Evolutionary conservation across 2,113 vertebrate species (phyloP), one percentile per base, ranked within the genome.

Genomic region (Donacobius atricapilla): DNA sequence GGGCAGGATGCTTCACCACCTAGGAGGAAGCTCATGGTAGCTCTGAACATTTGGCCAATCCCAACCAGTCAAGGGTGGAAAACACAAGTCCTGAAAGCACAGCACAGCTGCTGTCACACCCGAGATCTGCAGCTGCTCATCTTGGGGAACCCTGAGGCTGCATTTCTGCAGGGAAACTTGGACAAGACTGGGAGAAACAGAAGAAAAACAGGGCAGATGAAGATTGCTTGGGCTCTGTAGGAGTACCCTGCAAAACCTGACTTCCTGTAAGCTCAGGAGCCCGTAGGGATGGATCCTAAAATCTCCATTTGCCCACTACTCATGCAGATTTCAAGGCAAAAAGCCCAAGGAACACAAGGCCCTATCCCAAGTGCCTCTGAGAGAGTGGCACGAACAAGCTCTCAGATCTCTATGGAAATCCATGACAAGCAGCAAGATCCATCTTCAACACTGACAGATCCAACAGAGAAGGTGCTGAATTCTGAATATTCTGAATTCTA

Each of bases 331-430:
- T 73, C 45, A 75, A 61, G 51, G 42, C 50, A 70, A 82, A 70
- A 82, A 54, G 24, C 40, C 61, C 27, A 17, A 76, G 66, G 30
- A 79, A 84, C 68, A 80, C 50, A 23, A 77, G 47, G 64, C 68
- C 79, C 82, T 79, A 47, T 21, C 6, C 15, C 48, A 60, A 64
- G 61, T 57, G 57, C 44, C 58, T 68, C 53, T 1, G 2, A 68
- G 65, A 30, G 54, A 48, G 8, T 0, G 1, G 28, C 33, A 56
- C 0, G 0, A 76, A 30, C 0, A 4, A 91, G 81, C 56, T 68
- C 60, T 78, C 42, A 45, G 66, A 31, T 60, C 15, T 37, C 65
- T 22, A 5, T 3, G 20, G 71, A 83, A 85, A 90, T 51, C 35
- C 57, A 37, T 24, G 53, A 79, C 35, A 81, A 57, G 65, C 57